Percentiles rank a stretch among this genome's conserved stretches.
These are phyloP conservation scores for Philypnodon macrostomus DNA, from an alignment of 2,797 vertebrate genomes.

Conservation along the genomic window DNA sequence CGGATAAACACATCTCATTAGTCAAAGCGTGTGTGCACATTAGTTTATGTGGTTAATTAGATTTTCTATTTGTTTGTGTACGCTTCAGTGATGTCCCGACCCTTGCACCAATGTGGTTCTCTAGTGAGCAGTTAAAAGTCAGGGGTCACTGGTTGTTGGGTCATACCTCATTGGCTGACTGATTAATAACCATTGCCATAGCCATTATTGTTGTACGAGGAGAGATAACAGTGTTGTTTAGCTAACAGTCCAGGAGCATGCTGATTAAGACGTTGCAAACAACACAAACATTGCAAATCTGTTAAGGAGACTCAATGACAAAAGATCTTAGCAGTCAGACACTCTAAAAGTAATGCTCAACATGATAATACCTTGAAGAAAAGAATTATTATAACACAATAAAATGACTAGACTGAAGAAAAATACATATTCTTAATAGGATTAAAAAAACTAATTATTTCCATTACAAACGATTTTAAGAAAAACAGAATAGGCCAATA, in stretches of 20 bases:
- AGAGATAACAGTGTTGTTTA: slow-evolving; percentile 40
- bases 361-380: neutral
- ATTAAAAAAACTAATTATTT: no score
- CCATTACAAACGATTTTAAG: no score
- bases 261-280: slow-evolving; percentile 38
- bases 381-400: neutral
- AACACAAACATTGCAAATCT: slow-evolving; percentile 30
- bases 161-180: slow-evolving; percentile 60
- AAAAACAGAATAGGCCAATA: no score
- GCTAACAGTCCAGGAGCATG: slow-evolving; percentile 33
- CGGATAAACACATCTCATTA: slow-evolving; percentile 51
- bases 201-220: slow-evolving; percentile 32
- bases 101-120: slow-evolving; percentile 35
- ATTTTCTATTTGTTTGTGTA: slow-evolving; percentile 32
- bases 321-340: neutral
- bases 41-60: slow-evolving; percentile 33
- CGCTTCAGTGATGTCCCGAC: slow-evolving; percentile 20
- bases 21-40: slow-evolving; percentile 13
- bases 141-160: slow-evolving; percentile 45
- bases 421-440: no score
- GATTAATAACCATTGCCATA: slow-evolving; percentile 66
- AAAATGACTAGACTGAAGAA: neutral
- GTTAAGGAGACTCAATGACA: slow-evolving; percentile 15
- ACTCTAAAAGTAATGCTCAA: neutral
- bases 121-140: slow-evolving; percentile 30